phyloP scores from a whole-genome alignment of 2,797 vertebrate species.

The Leptoclinus maculatus region DNA sequence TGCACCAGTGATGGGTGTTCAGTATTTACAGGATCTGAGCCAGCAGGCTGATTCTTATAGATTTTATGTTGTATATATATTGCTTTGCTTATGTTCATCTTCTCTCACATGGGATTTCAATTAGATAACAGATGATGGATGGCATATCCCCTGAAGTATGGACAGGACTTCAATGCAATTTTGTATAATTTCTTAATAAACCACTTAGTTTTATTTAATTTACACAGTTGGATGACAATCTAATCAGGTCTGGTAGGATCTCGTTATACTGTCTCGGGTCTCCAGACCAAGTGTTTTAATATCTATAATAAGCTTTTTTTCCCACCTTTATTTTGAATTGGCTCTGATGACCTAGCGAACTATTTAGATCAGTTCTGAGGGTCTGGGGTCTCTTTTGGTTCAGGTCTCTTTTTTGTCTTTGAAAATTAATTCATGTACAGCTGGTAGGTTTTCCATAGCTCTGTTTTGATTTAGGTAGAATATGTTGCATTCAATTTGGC shows the following conservation, averaged over 20 bases:
- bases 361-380: background rate
- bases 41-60: background rate
- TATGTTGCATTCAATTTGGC: background rate
- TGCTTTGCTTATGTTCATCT: background rate
- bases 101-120: background rate
- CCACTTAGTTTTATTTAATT: background rate
- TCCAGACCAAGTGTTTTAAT: background rate
- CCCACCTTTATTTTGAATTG: background rate
- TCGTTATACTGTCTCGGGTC: background rate
- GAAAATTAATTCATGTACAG: too few relatives aligned
- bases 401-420: background rate
- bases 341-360: background rate
- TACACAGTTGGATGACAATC: background rate
- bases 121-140: background rate
- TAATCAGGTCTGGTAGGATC: background rate
- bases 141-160: background rate
- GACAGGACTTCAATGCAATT: background rate
- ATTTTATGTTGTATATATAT: background rate
- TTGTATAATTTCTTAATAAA: background rate
- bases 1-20: slow-evolving; percentile 8
- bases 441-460: background rate
- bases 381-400: background rate
- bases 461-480: background rate
- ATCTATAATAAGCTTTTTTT: background rate
- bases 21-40: background rate